Base-by-base conservation (phyloP, 2,797 vertebrate species). In the Aselliscus stoliczkanus region DNA sequence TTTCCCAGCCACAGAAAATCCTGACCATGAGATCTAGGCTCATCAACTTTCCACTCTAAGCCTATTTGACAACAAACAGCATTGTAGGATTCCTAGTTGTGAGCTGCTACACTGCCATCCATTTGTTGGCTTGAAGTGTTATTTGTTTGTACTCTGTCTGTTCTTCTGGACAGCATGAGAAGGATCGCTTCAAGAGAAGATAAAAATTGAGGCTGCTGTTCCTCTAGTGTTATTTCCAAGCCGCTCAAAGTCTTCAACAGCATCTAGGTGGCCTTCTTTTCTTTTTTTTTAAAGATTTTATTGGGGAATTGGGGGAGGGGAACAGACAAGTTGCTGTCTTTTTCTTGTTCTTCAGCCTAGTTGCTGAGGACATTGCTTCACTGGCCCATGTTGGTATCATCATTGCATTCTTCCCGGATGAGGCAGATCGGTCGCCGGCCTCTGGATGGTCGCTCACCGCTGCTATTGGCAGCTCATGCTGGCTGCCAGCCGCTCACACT, bases 151-250 rank as follows among this genome's bases (percentile, higher is more conserved):
- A 89, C 93, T 96, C 79, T 20, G 50, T 52, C 44, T 97, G 60
- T 91, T 97, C 95, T 95, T 96, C 97, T 97, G 97, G 95, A 88
- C 94, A 97, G 94, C 89, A 65, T 89, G 96, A 97, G 96, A 93
- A 9, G 93, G 96, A 89, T 91, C 93, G 93, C 90, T 93, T 96
- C 91, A 92, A 95, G 88, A 96, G 95, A 96, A 96, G 94, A 95
- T 96, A 93, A 94, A 96, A 92, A 96, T 95, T 96, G 91, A 90
- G 96, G 95, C 85, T 94, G 80, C 88, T 96, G 6, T 92, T 89
- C 88, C 90, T 80, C 88, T 97, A 97, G 93, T 93, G 83, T 83
- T 96, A 93, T 95, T 90, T 83, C 96, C 92, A 84, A 96, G 95
- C 93, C 95, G 91, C 86, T 94, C 72, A 97, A 85, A 97, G 89